Evolutionary conservation across 2,113 vertebrate genomes (phyloP), one percentile per base, ranked within the genome.

Genomic region (Dendropsophus ebraccatus): DNA sequence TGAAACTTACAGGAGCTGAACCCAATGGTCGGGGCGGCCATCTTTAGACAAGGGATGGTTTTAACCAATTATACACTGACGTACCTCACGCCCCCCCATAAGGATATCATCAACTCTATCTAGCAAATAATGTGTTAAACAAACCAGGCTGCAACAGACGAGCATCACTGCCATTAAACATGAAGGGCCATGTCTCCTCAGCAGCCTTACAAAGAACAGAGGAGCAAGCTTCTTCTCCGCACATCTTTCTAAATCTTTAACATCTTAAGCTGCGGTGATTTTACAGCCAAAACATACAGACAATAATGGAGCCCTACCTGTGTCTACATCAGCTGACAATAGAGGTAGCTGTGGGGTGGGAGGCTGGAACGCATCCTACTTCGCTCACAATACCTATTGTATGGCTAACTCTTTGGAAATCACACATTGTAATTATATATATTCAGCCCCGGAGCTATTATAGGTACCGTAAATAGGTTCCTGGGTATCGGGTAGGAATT

Each of bases 301-400:
- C 30, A 84, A 13, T n/a, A n/a, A 78, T 62, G 83, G 41, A 8
- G 83, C 74, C 65, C 75, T 50, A 56, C 84, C 84, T 85, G 75
- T 79, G 47, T 70, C 58, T 21, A 56, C 82, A 54, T 49, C 72
- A 11, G 69, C 35, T 58, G 35, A 86, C 84, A 81, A 81, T 60
- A 32, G 41, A 35, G 41, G 62, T 25, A 45, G 58, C 28, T 11
- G 32, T 7, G 16, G 49, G 21, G 65, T 47, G 17, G 45, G 60
- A 49, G 41, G 60, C 65, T 70, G 32, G 47, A 79, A 35, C 47
- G 23, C 16, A 72, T 45, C 19, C 58, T 47, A 21, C n/a, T n/a
- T 6, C 52, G 5, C 74, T 23, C 56, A 80, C 56, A 86, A 86
- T 73, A 81, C 65, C 65, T 54, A 73, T 81, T 86, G 84, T 86